phyloP scores from a whole-genome alignment of 1,140 invertebrate species.

The Eriosoma lanigerum region DNA sequence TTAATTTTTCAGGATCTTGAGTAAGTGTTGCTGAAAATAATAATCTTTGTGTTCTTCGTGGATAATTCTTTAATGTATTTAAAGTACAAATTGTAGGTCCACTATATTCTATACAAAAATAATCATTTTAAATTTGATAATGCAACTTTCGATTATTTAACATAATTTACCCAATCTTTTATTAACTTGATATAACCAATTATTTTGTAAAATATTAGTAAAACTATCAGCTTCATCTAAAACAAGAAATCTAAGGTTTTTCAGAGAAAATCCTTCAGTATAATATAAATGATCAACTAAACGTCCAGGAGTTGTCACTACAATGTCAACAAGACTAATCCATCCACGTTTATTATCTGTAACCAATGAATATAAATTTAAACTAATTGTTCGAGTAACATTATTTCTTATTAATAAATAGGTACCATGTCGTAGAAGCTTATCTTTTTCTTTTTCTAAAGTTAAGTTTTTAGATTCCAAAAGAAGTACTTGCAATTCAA shows the following conservation, averaged over 20 bases:
- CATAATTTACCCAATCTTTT: conserved; percentile 21
- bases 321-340: conserved; percentile 75
- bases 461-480: conserved; percentile 34
- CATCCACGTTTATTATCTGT: conserved; percentile 52
- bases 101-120: conserved; percentile 27
- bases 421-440: conserved; percentile 10
- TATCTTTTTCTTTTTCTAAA: conserved; percentile 51
- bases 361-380: conserved; percentile 31
- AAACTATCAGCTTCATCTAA: conserved; percentile 96
- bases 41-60: conserved; percentile 76
- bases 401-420: not conserved
- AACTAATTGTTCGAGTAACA: not conserved
- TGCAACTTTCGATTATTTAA: not conserved
- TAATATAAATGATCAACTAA: conserved; percentile 88
- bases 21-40: conserved; percentile 94
- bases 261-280: conserved; percentile 82
- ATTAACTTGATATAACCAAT: conserved; percentile 77
- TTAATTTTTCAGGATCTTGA: conserved; percentile 92
- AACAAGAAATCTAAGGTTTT: conserved; percentile 79
- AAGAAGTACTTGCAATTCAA: conserved; percentile 65
- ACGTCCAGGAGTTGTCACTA: conserved; percentile 90
- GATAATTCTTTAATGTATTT: conserved; percentile 28
- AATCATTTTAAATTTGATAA: too few species aligned
- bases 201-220: conserved; percentile 85
- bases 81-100: conserved; percentile 44